Percentiles rank a stretch among this genome's conserved stretches.
These are phyloP conservation scores for Limnephilus auricula DNA, from an alignment of 2,888 invertebrate species.

Conservation along the genomic window DNA sequence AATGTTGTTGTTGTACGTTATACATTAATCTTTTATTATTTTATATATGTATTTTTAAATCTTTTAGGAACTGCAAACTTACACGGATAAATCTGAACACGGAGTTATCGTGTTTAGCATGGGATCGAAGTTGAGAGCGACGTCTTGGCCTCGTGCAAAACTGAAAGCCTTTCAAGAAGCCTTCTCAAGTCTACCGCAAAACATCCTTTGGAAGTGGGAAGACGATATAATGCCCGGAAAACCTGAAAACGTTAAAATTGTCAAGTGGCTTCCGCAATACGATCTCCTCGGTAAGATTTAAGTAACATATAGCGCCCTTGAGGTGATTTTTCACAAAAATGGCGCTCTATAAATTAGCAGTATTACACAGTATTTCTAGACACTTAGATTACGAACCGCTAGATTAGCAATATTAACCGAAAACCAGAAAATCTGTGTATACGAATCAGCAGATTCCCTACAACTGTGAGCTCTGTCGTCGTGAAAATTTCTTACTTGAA, in stretches of 20 bases:
- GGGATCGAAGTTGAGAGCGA: conserved; percentile 72
- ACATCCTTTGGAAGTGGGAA: conserved; percentile 92
- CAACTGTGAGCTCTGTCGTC: no score
- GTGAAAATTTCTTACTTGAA: no score
- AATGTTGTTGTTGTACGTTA: no score
- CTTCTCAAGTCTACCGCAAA: conserved; percentile 86
- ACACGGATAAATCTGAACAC: conserved; percentile 34
- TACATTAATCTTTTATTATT: no score
- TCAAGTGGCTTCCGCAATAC: conserved; percentile 82
- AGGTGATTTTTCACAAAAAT: no score
- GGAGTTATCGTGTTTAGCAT: conserved; percentile 58
- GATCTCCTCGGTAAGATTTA: conserved; percentile 75
- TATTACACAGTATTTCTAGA: no score
- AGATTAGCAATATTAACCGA: no score
- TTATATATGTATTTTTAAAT: neutral
- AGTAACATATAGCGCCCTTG: no score
- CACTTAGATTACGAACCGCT: no score
- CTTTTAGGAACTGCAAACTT: conserved; percentile 47
- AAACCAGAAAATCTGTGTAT: neutral
- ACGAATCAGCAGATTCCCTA: neutral
- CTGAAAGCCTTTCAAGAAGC: conserved; percentile 84
- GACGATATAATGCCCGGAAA: conserved; percentile 83
- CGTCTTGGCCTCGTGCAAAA: conserved; percentile 87
- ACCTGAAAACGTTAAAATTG: conserved; percentile 85
- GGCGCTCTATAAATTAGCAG: no score